Evolutionary conservation across 2,888 invertebrate genomes (phyloP).

Genomic region (Melieria crassipennis): DNA sequence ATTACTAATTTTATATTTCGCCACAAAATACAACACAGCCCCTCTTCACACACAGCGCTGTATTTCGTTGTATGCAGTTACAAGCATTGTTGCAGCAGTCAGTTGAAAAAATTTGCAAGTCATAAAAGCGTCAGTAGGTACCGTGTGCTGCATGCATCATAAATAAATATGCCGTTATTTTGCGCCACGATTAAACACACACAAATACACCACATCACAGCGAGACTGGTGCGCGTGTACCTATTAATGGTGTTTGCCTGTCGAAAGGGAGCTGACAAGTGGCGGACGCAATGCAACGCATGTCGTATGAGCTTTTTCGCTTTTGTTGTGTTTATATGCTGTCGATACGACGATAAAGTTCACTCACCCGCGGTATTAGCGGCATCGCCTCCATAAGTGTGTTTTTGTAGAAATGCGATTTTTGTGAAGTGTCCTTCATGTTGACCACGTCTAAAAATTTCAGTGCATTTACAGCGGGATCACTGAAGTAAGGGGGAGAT

Average conservation of each 20-base stretch:
- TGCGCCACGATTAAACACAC: conserved; percentile 4
- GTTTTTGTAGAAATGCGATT: conserved; percentile 88
- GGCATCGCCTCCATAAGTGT: conserved; percentile 88
- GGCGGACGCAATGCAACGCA: neutral
- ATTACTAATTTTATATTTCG: neutral
- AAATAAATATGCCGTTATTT: conserved; percentile 22
- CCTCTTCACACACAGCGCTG: neutral
- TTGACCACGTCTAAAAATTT: conserved; percentile 93
- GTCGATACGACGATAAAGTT: no score
- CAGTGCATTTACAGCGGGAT: conserved; percentile 89
- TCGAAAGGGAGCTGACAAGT: neutral
- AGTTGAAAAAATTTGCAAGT: conserved; percentile 7
- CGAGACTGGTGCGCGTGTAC: neutral
- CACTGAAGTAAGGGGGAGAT: conserved; percentile 68
- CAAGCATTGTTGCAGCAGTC: neutral
- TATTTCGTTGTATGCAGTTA: neutral
- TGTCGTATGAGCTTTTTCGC: neutral
- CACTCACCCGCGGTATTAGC: conserved; percentile 84
- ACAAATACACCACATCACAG: neutral
- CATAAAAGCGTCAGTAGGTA: conserved; percentile 9
- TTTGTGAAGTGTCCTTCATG: conserved; percentile 89
- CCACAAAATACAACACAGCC: neutral
- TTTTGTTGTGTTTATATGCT: neutral
- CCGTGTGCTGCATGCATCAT: conserved; percentile 12
- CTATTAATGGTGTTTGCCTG: neutral